Evolutionary conservation across 2,888 invertebrate species (phyloP), one percentile per base, ranked within the genome.

Genomic region (Spisula solida): DNA sequence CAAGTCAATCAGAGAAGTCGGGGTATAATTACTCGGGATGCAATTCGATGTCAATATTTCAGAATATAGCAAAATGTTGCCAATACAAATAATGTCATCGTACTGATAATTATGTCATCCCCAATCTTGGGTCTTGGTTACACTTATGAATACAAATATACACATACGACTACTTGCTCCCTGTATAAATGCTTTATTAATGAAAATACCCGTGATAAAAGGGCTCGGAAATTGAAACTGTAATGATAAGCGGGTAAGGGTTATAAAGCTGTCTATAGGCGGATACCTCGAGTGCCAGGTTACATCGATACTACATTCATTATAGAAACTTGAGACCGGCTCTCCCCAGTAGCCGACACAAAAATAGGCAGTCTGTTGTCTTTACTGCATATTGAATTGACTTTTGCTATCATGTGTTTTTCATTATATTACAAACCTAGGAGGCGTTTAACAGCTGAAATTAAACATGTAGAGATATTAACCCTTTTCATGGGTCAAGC

Each of bases 231-330:
- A 87, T 79, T 60, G 56, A 87, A 78, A 34, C 55, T 34, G 16
- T 55, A 60, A 29, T 41, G 82, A 87, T 87, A 60, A 82, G 5
- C 87, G 82, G 82, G 55, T 82, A 16, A n/a, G 34, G 82, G 87
- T 87, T 82, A 60, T 87, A 87, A 87, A 87, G 29, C 78, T 82
- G 87, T 87, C 82, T 79, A 55, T 34, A 16, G 18, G 31, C 20
- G 85, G 85, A 85, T 85, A 85, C 34, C 78, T 85, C 34, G 31
- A 20, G 79, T 85, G 51, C 85, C 55, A 8, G n/a, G 85, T 85
- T 85, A 79, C 85, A 51, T 16, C 8, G n/a, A n/a, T 34, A 16
- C 16, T 14, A 55, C 78, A 55, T 41, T 31, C 48, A 85, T 47
- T 34, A 55, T 79, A 0, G 51, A 56, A 41, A 16, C 78, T 34